Conservation (phyloP, 2,888 invertebrate species). For the Tubulanus polymorphus region DNA sequence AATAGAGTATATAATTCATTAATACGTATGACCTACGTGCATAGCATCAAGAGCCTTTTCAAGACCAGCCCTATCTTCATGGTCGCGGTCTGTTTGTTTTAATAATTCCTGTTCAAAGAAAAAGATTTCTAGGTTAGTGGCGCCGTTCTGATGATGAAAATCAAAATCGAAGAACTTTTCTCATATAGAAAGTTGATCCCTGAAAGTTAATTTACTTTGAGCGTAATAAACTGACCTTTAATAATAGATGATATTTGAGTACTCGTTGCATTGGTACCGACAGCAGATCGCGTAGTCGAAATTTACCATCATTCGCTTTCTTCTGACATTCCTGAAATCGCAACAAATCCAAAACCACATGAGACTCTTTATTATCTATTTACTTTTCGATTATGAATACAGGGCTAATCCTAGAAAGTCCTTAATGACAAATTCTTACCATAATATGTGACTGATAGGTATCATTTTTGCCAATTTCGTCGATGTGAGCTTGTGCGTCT, state of each 20-base stretch:
- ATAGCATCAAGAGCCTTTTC: slow-evolving; percentile 88
- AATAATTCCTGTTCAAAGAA: slow-evolving; percentile 51
- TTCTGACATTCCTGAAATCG: slow-evolving; percentile 78
- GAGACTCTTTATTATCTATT: neutral
- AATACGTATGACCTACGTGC: slow-evolving; percentile 62
- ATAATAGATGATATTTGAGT: slow-evolving; percentile 90
- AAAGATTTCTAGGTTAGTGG: neutral
- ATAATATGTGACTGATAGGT: slow-evolving; percentile 56
- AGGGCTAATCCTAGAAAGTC: too few relatives aligned
- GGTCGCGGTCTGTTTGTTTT: slow-evolving; percentile 58
- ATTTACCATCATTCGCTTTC: slow-evolving; percentile 89
- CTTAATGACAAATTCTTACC: too few relatives aligned
- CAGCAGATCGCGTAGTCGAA: slow-evolving; percentile 89
- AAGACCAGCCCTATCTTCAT: slow-evolving; percentile 78
- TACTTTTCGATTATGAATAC: too few relatives aligned
- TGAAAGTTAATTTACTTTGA: neutral
- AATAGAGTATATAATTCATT: too few relatives aligned
- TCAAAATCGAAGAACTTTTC: neutral
- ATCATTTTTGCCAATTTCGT: slow-evolving; percentile 68
- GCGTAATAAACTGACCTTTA: slow-evolving; percentile 62
- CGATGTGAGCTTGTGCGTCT: slow-evolving; percentile 79
- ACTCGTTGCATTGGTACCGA: slow-evolving; percentile 98
- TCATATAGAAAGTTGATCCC: neutral
- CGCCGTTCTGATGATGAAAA: neutral
- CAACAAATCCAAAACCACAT: slow-evolving; percentile 14